Percentiles rank a stretch among this genome's conserved stretches.
These are phyloP conservation scores for Lepidotrigona ventralis DNA, from an alignment of 1,140 invertebrate species.

Conservation along the genomic window DNA sequence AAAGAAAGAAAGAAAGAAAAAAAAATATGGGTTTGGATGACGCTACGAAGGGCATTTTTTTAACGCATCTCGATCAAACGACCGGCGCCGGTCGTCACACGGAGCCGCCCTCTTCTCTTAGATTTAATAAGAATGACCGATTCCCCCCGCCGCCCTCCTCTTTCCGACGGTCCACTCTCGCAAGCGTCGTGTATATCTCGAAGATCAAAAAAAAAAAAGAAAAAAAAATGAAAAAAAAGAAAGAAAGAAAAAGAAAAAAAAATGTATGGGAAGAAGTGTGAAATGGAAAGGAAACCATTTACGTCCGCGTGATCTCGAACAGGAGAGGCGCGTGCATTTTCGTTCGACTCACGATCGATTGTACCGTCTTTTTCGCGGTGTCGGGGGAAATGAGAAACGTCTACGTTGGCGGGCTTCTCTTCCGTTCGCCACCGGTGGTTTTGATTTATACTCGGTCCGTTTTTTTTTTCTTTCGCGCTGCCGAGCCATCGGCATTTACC, in stretches of 20 bases:
- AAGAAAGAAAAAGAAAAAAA: background rate
- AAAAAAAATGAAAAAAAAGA: background rate
- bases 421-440: background rate
- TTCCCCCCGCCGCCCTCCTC: too few relatives aligned
- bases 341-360: constrained; percentile 30
- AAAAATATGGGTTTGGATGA: background rate
- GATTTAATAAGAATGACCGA: background rate
- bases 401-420: background rate
- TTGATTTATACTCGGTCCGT: background rate
- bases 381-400: background rate
- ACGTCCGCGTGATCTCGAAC: constrained; percentile 35
- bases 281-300: background rate
- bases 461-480: background rate
- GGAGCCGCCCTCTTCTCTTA: constrained; percentile 5
- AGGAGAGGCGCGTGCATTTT: constrained; percentile 30
- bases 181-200: background rate
- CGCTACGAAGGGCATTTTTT: constrained; percentile 44
- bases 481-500: background rate
- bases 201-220: background rate
- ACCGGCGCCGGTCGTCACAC: background rate
- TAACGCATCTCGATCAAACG: constrained; percentile 24
- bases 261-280: background rate
- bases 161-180: background rate
- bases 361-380: constrained; percentile 19
- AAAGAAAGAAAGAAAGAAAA: background rate